phyloP scores from a whole-genome alignment of 2,113 vertebrate species.

The Ciconia boyciana region DNA sequence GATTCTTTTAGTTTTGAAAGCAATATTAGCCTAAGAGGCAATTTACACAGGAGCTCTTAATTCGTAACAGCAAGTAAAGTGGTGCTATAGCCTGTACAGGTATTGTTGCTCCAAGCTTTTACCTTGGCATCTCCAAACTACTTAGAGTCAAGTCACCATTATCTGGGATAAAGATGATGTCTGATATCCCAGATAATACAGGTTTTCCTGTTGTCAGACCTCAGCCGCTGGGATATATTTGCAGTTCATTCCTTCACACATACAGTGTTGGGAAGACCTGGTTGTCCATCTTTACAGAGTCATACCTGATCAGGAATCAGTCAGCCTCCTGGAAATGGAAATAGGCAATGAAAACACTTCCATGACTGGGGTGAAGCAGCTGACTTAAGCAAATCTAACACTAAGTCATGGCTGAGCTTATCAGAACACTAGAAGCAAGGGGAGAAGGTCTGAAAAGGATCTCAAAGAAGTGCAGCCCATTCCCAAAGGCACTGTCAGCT shows the following conservation, averaged over 20 bases:
- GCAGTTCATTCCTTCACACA: neutral
- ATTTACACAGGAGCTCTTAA: neutral
- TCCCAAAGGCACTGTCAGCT: neutral
- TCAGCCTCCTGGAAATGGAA: neutral
- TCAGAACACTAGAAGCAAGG: neutral
- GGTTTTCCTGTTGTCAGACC: neutral
- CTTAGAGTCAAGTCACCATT: neutral
- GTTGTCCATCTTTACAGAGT: neutral
- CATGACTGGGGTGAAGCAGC: neutral
- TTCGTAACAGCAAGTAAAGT: neutral
- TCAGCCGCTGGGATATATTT: neutral
- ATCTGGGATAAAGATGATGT: neutral
- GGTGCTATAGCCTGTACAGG: neutral
- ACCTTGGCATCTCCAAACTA: neutral
- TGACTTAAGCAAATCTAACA: neutral
- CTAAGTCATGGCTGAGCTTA: neutral
- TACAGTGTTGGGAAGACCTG: neutral
- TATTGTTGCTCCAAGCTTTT: neutral
- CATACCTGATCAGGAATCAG: neutral
- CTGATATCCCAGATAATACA: neutral
- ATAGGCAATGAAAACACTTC: neutral
- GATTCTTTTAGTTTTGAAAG: neutral
- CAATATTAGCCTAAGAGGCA: neutral
- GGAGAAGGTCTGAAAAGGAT: neutral
- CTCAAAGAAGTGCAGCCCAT: neutral